Percentiles rank a stretch among this genome's conserved stretches.
phyloP scores from a whole-genome alignment of 2,797 vertebrate genomes.

The Emys orbicularis region DNA sequence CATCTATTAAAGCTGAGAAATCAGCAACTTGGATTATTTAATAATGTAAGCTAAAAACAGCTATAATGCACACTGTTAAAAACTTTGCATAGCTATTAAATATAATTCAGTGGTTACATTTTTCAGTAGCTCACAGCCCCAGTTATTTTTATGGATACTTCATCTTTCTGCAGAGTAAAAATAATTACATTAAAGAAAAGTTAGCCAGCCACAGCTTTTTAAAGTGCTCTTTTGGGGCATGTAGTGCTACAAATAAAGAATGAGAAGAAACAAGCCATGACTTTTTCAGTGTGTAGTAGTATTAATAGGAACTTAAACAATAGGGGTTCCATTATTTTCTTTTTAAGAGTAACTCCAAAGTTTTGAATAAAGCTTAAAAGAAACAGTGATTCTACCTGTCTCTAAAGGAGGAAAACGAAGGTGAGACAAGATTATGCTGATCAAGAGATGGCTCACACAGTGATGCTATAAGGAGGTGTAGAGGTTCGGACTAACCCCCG shows the following conservation, averaged over 20 bases:
- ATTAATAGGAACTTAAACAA: not conserved
- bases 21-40: not conserved
- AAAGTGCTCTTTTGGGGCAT: not conserved
- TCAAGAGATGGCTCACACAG: not conserved
- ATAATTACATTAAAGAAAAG: not conserved
- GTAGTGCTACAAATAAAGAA: not conserved
- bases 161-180: not conserved
- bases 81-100: not conserved
- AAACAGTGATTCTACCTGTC: not conserved
- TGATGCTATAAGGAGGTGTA: not conserved
- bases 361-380: not conserved
- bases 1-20: not conserved
- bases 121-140: not conserved
- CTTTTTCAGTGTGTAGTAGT: not conserved
- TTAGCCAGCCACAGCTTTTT: not conserved
- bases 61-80: not conserved
- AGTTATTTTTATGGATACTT: not conserved
- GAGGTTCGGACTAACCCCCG: too few species aligned
- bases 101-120: not conserved
- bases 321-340: not conserved
- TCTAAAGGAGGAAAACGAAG: not conserved
- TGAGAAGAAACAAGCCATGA: not conserved
- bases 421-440: not conserved
- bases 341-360: not conserved
- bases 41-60: not conserved